Base-by-base conservation (phyloP, 1,140 invertebrate species). In the Heliconius hermathena region DNA sequence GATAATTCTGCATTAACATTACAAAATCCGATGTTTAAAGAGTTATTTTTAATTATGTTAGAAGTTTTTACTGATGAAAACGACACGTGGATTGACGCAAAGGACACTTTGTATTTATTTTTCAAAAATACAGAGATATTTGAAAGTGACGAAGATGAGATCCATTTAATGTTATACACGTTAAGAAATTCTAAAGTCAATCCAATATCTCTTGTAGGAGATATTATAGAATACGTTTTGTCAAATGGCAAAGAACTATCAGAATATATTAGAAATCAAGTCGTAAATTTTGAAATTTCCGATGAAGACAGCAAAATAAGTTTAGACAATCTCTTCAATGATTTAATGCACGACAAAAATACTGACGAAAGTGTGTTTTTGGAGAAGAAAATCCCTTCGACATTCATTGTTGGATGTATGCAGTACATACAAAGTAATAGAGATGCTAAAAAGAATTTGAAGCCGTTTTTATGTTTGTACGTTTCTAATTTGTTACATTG, bases 111-210 rank as follows among this genome's bases (percentile, higher is more conserved):
- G 36, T 90, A 91, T 74, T 90, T 90, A 16, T 94, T 97, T 60
- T 95, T 97, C 41, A 95, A 93, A 81, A 95, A 95, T 54, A 96
- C 95, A 2, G 93, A 94, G 71, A 92, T 97, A 76, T 97, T 97
- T 90, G 95, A 96, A 86, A 95, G 93, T 38, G 95, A 95, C 83
- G 90, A 91, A 71, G 93, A 96, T 77, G 97, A 97, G 89, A 95
- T 97, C 49, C 95, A 97, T 86, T 94, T 97, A 76, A 96, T 97
- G 95, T 89, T 97, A 18, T 95, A 97, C 84, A 94, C 95, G 8
- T 78, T 94, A 41, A 84, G 90, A 18, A 88, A 91, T 77, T 81
- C 85, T 74, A 88, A 87, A 84, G 83, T 91, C 0, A 83, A 83
- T 3, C 88, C 89, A 38, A 84, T 89, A 74, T 87, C 88, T 8